Conservation (phyloP, 2,888 invertebrate genomes). For the Sabatieria punctata region DNA sequence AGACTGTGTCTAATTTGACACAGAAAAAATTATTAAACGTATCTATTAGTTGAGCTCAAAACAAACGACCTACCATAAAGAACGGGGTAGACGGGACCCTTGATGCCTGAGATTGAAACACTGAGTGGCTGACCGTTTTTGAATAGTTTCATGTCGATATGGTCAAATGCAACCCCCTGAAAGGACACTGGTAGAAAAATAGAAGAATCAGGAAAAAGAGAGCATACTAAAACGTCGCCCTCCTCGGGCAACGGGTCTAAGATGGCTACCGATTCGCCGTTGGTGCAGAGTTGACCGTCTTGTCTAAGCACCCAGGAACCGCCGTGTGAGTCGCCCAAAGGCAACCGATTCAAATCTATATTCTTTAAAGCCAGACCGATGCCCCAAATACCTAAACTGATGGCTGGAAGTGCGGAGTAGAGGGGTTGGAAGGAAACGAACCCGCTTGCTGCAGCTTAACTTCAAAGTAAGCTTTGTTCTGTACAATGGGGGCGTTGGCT, state of each 20-base stretch:
- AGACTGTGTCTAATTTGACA: too few relatives aligned
- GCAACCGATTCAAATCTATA: slow-evolving; percentile 64
- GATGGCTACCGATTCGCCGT: slow-evolving; percentile 57
- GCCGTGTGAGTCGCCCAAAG: slow-evolving; percentile 65
- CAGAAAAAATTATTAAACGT: too few relatives aligned
- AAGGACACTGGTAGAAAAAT: too few relatives aligned
- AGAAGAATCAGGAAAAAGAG: background rate
- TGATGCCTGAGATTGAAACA: slow-evolving; percentile 65
- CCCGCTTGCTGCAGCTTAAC: slow-evolving; percentile 91
- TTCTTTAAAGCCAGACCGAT: slow-evolving; percentile 77
- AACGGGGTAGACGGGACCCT: slow-evolving; percentile 70
- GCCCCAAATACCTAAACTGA: slow-evolving; percentile 56
- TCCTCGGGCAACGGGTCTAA: slow-evolving; percentile 55
- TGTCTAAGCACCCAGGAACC: slow-evolving; percentile 85
- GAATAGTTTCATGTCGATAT: slow-evolving; percentile 83
- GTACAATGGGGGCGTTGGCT: slow-evolving; percentile 79
- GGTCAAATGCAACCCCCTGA: slow-evolving; percentile 80
- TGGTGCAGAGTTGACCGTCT: slow-evolving; percentile 67
- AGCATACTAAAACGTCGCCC: slow-evolving; percentile 64
- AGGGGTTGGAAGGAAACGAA: slow-evolving; percentile 8
- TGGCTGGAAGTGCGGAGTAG: background rate
- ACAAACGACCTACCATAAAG: slow-evolving; percentile 56
- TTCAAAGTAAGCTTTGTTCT: slow-evolving; percentile 96
- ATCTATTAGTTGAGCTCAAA: too few relatives aligned
- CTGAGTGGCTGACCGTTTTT: slow-evolving; percentile 75